Evolutionary conservation across 1,140 invertebrate species (phyloP).

Genomic region (Hydropsyche tenuis): DNA sequence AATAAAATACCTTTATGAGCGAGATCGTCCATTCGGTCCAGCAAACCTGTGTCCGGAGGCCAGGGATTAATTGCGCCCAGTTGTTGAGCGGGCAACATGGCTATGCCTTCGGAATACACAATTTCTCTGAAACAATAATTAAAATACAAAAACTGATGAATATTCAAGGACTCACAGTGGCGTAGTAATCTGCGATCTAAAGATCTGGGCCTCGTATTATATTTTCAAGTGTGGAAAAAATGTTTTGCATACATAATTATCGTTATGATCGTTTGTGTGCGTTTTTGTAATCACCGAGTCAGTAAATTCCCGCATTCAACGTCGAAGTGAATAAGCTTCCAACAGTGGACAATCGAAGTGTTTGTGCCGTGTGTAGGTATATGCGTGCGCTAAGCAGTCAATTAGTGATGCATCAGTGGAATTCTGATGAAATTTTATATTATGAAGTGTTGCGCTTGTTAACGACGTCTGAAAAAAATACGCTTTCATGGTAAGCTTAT

Average conservation of each 20-base stretch:
- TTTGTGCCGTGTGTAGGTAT: neutral
- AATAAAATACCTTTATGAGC: conserved; percentile 60
- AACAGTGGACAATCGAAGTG: neutral
- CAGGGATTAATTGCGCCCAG: conserved; percentile 60
- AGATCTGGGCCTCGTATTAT: neutral
- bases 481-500: neutral
- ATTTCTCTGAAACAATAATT: conserved; percentile 40
- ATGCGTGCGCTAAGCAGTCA: conserved; percentile 6
- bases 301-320: conserved; percentile 12
- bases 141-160: neutral
- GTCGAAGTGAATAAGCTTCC: conserved; percentile 14
- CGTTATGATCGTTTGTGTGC: neutral
- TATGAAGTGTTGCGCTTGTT: conserved; percentile 34
- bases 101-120: conserved; percentile 40
- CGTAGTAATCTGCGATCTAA: too few relatives aligned
- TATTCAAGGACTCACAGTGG: neutral
- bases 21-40: conserved; percentile 63
- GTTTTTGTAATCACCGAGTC: conserved; percentile 6
- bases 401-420: conserved; percentile 32
- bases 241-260: neutral
- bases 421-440: conserved; percentile 38
- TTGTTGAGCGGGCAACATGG: conserved; percentile 63
- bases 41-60: conserved; percentile 58
- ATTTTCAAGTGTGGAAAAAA: neutral
- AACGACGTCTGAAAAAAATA: conserved; percentile 13